phyloP scores from a whole-genome alignment of 2,888 invertebrate species.

The Cinara cedri region DNA sequence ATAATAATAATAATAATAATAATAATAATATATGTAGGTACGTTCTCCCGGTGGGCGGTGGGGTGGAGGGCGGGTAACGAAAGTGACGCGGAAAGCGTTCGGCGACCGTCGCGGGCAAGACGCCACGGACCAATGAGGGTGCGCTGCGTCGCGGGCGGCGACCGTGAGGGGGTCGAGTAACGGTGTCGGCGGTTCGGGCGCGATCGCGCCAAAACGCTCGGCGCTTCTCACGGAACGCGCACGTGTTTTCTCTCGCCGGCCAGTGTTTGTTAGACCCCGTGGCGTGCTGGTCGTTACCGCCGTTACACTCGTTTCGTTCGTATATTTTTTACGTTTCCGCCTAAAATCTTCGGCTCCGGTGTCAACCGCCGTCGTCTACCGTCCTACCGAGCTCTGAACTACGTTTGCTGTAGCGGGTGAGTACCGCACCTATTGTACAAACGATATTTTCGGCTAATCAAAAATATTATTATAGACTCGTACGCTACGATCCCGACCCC shows the following conservation, averaged over 20 bases:
- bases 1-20: not conserved
- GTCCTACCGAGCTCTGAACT: too few relatives aligned
- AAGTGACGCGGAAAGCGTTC: not conserved
- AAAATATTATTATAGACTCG: too few relatives aligned
- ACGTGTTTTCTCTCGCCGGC: constrained; percentile 16
- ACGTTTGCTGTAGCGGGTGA: too few relatives aligned
- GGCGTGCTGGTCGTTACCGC: constrained; percentile 23
- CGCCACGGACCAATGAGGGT: constrained; percentile 47
- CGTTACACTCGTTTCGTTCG: not conserved
- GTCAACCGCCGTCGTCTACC: too few relatives aligned
- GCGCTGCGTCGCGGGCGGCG: constrained; percentile 13
- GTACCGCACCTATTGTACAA: too few relatives aligned
- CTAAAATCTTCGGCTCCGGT: too few relatives aligned
- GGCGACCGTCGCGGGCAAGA: constrained; percentile 29
- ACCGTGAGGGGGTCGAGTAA: constrained; percentile 18
- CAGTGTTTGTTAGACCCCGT: constrained; percentile 29
- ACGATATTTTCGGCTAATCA: too few relatives aligned
- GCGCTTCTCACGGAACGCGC: not conserved
- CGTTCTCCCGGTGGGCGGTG: constrained; percentile 4
- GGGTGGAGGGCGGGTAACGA: constrained; percentile 11
- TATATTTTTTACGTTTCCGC: not conserved
- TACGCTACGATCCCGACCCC: too few relatives aligned
- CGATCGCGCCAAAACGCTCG: constrained; percentile 3
- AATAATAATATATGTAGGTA: not conserved
- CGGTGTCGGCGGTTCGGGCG: constrained; percentile 27